Percentiles rank a stretch among this genome's conserved stretches.
phyloP scores from a whole-genome alignment of 2,888 invertebrate species.

The Chirona hameri region DNA sequence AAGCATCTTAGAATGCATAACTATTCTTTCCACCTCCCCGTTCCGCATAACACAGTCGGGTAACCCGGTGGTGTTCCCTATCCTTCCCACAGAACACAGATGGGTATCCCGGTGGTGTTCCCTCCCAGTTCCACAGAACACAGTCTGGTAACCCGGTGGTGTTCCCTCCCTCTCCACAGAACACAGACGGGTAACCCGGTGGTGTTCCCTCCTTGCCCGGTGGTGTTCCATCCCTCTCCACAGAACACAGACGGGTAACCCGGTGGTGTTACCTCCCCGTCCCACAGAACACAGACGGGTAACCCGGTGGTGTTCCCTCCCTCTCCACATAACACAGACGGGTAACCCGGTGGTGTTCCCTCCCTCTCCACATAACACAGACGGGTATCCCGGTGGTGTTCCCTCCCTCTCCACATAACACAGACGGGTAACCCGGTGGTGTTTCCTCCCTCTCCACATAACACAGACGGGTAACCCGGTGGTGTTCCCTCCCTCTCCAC shows the following conservation, averaged over 20 bases:
- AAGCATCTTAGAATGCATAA: too few relatives aligned
- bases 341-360: constrained; percentile 91
- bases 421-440: constrained; percentile 92
- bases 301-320: constrained; percentile 91
- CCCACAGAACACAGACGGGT: constrained; percentile 81
- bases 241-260: constrained; percentile 91
- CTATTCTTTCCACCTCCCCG: too few relatives aligned
- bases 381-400: constrained; percentile 92
- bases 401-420: constrained; percentile 69
- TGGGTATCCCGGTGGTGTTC: constrained; percentile 89
- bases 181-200: constrained; percentile 93
- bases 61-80: constrained; percentile 88
- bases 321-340: constrained; percentile 79
- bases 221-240: too few relatives aligned
- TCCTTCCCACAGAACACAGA: constrained; percentile 79
- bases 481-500: constrained; percentile 68
- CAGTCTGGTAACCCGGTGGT: constrained; percentile 92
- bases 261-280: constrained; percentile 91
- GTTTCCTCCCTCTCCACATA: constrained; percentile 69
- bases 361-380: constrained; percentile 76
- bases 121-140: constrained; percentile 72
- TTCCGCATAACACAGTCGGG: constrained; percentile 81
- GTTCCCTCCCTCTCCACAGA: constrained; percentile 70
- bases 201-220: too few relatives aligned
- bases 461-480: constrained; percentile 93